Percentiles rank a stretch among this genome's conserved stretches.
Conservation (phyloP, 2,888 invertebrate species). For the Neria commutata region DNA sequence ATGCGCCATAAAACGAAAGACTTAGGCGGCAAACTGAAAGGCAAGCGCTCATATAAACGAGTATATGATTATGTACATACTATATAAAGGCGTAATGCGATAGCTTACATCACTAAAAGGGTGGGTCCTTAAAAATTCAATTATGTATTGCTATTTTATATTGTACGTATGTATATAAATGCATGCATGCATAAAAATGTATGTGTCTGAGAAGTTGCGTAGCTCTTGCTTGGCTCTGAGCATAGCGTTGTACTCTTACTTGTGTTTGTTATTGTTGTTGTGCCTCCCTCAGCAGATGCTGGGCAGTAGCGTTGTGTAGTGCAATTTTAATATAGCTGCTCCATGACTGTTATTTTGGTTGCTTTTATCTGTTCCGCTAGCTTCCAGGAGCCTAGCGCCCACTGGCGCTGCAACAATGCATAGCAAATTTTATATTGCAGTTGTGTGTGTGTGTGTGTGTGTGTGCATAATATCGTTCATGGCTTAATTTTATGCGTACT, state of each 20-base stretch:
- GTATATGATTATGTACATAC: neutral
- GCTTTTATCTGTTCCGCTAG: neutral
- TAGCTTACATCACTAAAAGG: slow-evolving; percentile 17
- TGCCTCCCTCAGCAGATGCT: slow-evolving; percentile 6
- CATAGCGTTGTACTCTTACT: neutral
- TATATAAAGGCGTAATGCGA: neutral
- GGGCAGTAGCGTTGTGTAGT: slow-evolving; percentile 14
- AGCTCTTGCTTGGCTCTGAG: neutral
- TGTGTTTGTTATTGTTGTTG: slow-evolving; percentile 3
- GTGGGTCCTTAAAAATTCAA: slow-evolving; percentile 31
- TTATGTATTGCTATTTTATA: slow-evolving; percentile 30
- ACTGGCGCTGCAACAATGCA: slow-evolving; percentile 18
- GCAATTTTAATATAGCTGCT: slow-evolving; percentile 21
- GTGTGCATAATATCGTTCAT: slow-evolving; percentile 16
- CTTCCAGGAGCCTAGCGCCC: slow-evolving; percentile 1
- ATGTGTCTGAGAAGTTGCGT: too few species aligned
- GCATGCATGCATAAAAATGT: neutral
- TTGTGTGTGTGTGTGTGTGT: too few species aligned
- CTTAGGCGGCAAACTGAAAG: slow-evolving; percentile 41
- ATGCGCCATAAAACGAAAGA: slow-evolving; percentile 33
- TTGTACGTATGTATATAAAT: neutral
- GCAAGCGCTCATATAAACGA: slow-evolving; percentile 9
- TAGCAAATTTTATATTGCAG: slow-evolving; percentile 17
- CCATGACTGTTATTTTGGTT: neutral
- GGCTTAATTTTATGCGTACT: slow-evolving; percentile 18